These are phyloP conservation scores for Drosophila neoperkinsi DNA, from an alignment of 2,888 invertebrate species.

Conservation along the genomic window DNA sequence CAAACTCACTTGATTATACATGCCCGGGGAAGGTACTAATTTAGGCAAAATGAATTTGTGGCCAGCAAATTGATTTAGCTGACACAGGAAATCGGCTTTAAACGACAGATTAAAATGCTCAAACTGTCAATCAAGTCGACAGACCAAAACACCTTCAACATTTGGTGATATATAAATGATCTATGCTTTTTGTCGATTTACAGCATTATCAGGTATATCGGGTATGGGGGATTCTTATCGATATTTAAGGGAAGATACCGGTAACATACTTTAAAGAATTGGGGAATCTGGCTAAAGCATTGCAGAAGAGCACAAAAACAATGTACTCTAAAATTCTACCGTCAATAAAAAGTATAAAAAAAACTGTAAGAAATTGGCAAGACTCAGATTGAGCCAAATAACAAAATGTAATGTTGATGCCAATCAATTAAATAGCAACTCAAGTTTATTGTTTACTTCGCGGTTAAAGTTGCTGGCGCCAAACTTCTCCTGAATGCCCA, in stretches of 20 bases:
- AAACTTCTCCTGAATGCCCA: neutral
- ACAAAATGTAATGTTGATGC: neutral
- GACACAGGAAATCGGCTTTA: slow-evolving; percentile 33
- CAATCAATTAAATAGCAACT: slow-evolving; percentile 10
- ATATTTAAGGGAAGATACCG: neutral
- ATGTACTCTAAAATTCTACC: neutral
- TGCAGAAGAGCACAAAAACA: neutral
- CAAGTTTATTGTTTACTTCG: slow-evolving; percentile 7
- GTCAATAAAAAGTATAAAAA: neutral
- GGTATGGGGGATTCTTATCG: neutral
- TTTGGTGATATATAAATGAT: neutral
- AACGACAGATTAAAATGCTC: slow-evolving; percentile 28
- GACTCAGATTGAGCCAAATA: neutral
- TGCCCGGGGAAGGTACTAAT: slow-evolving; percentile 23
- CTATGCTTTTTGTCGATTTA: neutral
- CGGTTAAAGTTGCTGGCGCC: slow-evolving; percentile 29
- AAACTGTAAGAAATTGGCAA: neutral
- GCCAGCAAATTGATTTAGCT: slow-evolving; percentile 20
- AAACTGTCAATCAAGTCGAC: slow-evolving; percentile 5
- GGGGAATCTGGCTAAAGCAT: neutral
- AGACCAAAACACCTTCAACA: neutral
- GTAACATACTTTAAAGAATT: neutral
- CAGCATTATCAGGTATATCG: neutral
- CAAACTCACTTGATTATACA: slow-evolving; percentile 57
- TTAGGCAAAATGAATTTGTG: slow-evolving; percentile 47